Evolutionary conservation across 1,140 invertebrate species (phyloP).

Genomic region (Akabosia matsudoensis): DNA sequence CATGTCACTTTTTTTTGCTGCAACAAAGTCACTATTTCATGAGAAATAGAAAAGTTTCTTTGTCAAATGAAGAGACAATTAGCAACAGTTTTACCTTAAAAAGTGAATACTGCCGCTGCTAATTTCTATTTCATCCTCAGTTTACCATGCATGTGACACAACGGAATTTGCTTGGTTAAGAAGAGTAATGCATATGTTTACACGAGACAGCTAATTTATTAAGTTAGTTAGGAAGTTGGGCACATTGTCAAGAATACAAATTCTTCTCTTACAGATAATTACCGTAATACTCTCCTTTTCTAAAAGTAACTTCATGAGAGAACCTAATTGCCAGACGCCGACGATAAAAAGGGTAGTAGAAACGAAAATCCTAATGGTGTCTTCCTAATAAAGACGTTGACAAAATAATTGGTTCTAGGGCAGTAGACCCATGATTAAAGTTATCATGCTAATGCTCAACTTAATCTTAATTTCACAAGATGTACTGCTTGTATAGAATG

Average conservation of each 20-base stretch:
- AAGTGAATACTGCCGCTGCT: background rate
- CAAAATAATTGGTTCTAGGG: constrained; percentile 19
- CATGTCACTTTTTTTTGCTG: too few relatives aligned
- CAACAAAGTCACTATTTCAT: background rate
- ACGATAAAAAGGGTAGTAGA: background rate
- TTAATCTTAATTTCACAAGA: too few relatives aligned
- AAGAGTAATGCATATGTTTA: too few relatives aligned
- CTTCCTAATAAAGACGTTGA: constrained; percentile 1
- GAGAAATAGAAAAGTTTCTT: background rate
- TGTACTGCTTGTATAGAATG: too few relatives aligned
- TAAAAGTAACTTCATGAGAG: background rate
- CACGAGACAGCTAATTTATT: too few relatives aligned
- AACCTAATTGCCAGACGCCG: background rate
- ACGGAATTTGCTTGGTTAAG: too few relatives aligned
- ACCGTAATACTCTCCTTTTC: background rate
- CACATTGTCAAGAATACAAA: too few relatives aligned
- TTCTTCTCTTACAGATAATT: too few relatives aligned
- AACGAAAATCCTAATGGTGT: background rate
- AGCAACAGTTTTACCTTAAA: background rate
- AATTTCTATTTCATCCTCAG: constrained; percentile 10
- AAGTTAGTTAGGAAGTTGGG: too few relatives aligned
- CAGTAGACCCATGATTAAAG: constrained; percentile 14
- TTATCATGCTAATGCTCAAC: too few relatives aligned
- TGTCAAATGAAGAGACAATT: constrained; percentile 10
- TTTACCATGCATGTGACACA: background rate